Conservation (phyloP, 2,888 invertebrate species). For the Catotricha subobsoleta region DNA sequence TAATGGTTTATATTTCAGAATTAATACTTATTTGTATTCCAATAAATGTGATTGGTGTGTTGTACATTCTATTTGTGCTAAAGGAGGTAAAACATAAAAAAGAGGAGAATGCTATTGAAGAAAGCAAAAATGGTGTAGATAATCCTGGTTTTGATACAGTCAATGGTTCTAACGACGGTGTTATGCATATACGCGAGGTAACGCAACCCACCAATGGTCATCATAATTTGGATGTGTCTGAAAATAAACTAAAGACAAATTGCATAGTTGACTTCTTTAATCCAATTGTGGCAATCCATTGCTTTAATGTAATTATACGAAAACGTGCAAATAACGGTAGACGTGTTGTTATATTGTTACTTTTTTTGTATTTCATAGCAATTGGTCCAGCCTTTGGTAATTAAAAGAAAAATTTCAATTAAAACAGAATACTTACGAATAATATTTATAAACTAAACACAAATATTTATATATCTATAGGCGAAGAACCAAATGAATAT, state of each 20-base stretch:
- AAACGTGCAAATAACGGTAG: slow-evolving; percentile 23
- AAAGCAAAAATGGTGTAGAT: slow-evolving; percentile 8
- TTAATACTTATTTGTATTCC: slow-evolving; percentile 22
- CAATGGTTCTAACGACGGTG: no score
- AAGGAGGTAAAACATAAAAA: slow-evolving; percentile 17
- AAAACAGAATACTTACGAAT: background rate
- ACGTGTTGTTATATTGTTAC: slow-evolving; percentile 19
- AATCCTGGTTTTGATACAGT: slow-evolving; percentile 11
- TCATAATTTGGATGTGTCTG: background rate
- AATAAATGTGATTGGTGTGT: slow-evolving; percentile 23
- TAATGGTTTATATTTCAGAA: slow-evolving; percentile 15
- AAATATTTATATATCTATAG: no score
- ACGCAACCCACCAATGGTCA: background rate
- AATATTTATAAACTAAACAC: background rate
- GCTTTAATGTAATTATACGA: slow-evolving; percentile 21
- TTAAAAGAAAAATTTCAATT: slow-evolving; percentile 1
- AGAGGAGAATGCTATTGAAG: slow-evolving; percentile 2
- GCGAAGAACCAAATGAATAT: slow-evolving; percentile 26
- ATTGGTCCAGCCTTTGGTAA: slow-evolving; percentile 21
- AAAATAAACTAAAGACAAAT: slow-evolving; percentile 12
- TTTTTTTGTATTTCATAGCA: slow-evolving; percentile 22
- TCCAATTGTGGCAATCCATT: slow-evolving; percentile 23
- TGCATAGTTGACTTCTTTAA: slow-evolving; percentile 24
- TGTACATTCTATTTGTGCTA: slow-evolving; percentile 24
- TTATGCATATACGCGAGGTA: background rate